These are phyloP conservation scores for Sclerodermus sp. DNA, from an alignment of 2,888 invertebrate genomes.

Conservation along the genomic window DNA sequence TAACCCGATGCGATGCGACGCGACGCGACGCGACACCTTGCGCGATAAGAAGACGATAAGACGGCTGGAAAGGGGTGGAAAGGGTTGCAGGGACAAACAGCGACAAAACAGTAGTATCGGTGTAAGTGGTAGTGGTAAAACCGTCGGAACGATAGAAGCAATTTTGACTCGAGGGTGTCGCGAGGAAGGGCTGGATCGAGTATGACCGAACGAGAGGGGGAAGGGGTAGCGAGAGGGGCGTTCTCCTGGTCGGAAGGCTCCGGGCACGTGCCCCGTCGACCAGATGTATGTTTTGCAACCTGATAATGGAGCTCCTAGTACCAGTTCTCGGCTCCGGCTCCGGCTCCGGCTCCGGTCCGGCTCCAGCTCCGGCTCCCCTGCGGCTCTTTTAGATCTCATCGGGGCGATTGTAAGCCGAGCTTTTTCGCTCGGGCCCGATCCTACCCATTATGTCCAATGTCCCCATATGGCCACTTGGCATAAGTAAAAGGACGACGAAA, in stretches of 20 bases:
- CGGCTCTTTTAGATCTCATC: constrained; percentile 52
- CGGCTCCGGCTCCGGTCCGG: no score
- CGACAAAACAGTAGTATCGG: no score
- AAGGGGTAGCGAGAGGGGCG: constrained; percentile 29
- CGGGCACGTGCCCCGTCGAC: constrained; percentile 48
- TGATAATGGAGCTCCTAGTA: constrained; percentile 53
- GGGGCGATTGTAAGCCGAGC: constrained; percentile 50
- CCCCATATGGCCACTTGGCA: constrained; percentile 54
- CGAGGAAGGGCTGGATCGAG: no score
- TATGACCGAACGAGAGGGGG: constrained; percentile 1
- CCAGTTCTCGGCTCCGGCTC: constrained; percentile 32
- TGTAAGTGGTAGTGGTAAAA: no score
- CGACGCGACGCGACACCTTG: no score
- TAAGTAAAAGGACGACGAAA: no score
- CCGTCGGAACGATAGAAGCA: no score
- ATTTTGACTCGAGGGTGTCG: no score
- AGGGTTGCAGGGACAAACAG: no score
- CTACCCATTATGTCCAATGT: constrained; percentile 39
- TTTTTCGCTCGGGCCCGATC: constrained; percentile 43
- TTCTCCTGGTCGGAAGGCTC: constrained; percentile 39
- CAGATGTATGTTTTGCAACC: constrained; percentile 57
- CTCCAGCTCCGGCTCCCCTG: constrained; percentile 41
- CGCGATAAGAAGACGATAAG: no score
- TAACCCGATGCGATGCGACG: no score
- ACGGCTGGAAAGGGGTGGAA: no score